Conservation (phyloP, 2,113 vertebrate species). For the Xenus cinereus region DNA sequence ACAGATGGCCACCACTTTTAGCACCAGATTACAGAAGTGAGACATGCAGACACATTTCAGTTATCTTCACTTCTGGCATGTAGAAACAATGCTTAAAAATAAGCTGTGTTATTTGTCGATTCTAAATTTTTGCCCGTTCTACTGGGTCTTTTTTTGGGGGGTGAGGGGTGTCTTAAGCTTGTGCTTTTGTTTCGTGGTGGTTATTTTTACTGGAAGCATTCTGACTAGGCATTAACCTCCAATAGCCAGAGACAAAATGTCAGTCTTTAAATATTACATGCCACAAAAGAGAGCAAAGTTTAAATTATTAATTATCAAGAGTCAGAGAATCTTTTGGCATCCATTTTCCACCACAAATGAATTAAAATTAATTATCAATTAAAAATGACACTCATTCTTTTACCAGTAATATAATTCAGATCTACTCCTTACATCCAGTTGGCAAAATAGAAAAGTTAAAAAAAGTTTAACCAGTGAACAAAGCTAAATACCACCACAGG, state of each 20-base stretch:
- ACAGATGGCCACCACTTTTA: conserved; percentile 62
- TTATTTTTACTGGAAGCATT: not conserved
- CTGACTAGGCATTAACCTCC: conserved; percentile 1
- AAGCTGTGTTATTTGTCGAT: not conserved
- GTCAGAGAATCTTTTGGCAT: not conserved
- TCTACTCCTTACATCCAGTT: not conserved
- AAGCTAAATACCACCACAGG: not conserved
- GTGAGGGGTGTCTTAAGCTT: not conserved
- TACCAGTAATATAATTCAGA: not conserved
- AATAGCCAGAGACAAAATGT: conserved; percentile 22
- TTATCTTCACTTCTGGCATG: conserved; percentile 53
- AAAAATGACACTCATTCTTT: not conserved
- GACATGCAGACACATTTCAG: conserved; percentile 58
- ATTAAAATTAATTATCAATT: not conserved
- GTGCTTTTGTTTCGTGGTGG: not conserved
- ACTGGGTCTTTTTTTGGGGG: not conserved
- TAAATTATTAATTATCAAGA: conserved; percentile 22
- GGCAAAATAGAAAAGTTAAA: not conserved
- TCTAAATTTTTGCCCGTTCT: not conserved
- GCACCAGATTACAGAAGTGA: conserved; percentile 61
- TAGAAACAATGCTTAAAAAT: conserved; percentile 59
- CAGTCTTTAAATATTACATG: conserved; percentile 28
- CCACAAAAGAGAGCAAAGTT: not conserved
- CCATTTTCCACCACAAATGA: not conserved
- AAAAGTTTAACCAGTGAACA: not conserved